A percentile compares a stretch with the other conserved stretches of the same genome.
Conservation (phyloP, 2,113 vertebrate genomes). For the mouse (Mus musculus) region GRCm39 chr3:129762001-129762500, state of each 20-base stretch:
- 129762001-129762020: constrained; percentile 49
- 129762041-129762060: constrained; percentile 51
- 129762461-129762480: neutral
- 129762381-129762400: neutral
- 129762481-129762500: neutral
- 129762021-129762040: neutral
- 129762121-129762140: neutral
- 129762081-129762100: neutral
- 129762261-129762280: neutral
- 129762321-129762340: neutral
- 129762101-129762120: neutral
- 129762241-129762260: neutral
- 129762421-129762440: neutral
- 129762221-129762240: neutral
- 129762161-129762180: neutral
- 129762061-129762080: constrained; percentile 8
- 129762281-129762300: neutral
- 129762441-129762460: neutral
- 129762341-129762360: neutral
- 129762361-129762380: neutral
- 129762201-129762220: neutral
- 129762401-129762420: neutral
- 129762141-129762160: neutral
- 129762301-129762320: neutral
- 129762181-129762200: constrained; percentile 30